Conservation (phyloP, 2,113 vertebrate genomes). For the Rhipidura dahli region DNA sequence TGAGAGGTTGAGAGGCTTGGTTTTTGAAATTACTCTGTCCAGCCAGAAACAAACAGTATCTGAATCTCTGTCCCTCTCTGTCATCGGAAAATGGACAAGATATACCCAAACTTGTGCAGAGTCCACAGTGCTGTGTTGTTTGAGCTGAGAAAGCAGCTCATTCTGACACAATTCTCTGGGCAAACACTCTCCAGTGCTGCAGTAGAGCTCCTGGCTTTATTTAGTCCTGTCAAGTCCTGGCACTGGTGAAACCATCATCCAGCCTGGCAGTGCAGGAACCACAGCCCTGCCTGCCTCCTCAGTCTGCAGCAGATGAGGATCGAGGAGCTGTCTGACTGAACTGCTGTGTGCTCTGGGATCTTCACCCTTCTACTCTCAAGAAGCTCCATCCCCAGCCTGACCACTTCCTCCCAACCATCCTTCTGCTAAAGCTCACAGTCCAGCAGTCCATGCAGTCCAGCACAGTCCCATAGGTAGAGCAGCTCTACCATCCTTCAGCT, state of each 20-base stretch:
- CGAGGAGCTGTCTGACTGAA: not conserved
- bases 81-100: not conserved
- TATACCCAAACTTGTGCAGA: not conserved
- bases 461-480: rapidly evolving
- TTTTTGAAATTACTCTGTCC: not conserved
- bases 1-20: not conserved
- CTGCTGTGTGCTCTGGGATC: not conserved
- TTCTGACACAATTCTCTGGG: not conserved
- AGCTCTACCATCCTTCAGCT: not conserved
- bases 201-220: not conserved
- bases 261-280: not conserved
- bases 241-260: not conserved
- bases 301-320: not conserved
- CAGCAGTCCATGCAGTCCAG: not conserved
- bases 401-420: not conserved
- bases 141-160: not conserved
- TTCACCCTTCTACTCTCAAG: not conserved
- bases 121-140: not conserved
- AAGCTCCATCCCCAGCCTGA: not conserved
- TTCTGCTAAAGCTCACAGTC: not conserved
- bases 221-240: not conserved
- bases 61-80: not conserved
- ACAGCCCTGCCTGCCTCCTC: not conserved
- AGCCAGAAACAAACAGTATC: not conserved
- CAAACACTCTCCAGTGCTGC: not conserved